Percentiles rank a stretch among this genome's conserved stretches.
Conservation (phyloP, 2,888 invertebrate species). For the Pseudococcus longispinus region DNA sequence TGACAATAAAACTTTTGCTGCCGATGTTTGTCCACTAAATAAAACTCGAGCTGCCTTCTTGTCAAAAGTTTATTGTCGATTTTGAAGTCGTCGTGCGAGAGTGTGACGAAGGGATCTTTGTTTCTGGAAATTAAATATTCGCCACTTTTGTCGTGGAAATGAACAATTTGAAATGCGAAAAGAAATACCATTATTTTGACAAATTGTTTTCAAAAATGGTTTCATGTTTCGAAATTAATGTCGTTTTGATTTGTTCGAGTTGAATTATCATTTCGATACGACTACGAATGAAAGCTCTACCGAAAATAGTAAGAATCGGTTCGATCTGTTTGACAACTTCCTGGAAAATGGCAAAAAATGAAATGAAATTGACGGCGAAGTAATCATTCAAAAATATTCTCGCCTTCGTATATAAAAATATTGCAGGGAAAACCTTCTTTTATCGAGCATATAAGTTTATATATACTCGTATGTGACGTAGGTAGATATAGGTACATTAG, state of each 20-base stretch:
- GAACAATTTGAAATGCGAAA: too few relatives aligned
- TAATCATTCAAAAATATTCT: too few relatives aligned
- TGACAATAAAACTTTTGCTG: slow-evolving; percentile 4
- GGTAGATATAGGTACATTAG: neutral
- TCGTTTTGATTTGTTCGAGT: too few relatives aligned
- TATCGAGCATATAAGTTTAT: neutral
- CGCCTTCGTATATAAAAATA: neutral
- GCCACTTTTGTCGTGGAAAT: neutral
- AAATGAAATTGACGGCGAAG: too few relatives aligned
- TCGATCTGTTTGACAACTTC: too few relatives aligned
- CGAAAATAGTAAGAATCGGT: too few relatives aligned
- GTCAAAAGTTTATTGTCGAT: neutral
- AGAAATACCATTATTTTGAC: too few relatives aligned
- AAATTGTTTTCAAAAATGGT: too few relatives aligned
- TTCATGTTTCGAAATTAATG: too few relatives aligned
- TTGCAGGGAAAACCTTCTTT: neutral
- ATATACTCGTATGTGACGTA: neutral
- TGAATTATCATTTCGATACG: too few relatives aligned
- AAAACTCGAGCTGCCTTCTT: neutral
- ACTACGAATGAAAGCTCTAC: too few relatives aligned
- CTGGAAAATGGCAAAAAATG: too few relatives aligned
- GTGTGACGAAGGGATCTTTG: neutral
- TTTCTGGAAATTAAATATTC: neutral
- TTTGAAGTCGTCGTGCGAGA: neutral
- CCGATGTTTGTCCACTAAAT: slow-evolving; percentile 1